Percentiles rank a stretch among this genome's conserved stretches.
These are phyloP conservation scores for Smittia aterrima DNA, from an alignment of 2,888 invertebrate species.

Conservation along the genomic window DNA sequence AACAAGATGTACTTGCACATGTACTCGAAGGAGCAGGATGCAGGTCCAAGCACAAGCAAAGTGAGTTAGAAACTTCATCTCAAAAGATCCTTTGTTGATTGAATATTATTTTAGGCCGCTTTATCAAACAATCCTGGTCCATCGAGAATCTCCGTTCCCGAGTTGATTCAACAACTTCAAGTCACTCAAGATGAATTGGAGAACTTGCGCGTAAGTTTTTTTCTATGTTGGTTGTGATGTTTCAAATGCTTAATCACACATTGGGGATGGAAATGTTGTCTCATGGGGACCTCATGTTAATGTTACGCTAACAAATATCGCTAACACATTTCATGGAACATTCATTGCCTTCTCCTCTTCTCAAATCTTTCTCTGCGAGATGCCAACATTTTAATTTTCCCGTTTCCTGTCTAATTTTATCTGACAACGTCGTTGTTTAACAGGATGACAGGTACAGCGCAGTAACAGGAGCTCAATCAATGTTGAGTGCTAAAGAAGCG, in stretches of 20 bases:
- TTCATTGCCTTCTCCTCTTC: background rate
- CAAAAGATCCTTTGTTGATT: background rate
- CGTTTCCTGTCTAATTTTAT: background rate
- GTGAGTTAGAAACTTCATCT: constrained; percentile 52
- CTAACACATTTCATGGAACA: background rate
- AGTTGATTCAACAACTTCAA: constrained; percentile 77
- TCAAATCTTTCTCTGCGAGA: too few species aligned
- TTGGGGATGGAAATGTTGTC: background rate
- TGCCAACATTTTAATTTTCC: background rate
- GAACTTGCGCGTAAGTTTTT: constrained; percentile 78
- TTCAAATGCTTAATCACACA: background rate
- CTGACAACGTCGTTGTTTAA: background rate
- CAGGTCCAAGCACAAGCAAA: constrained; percentile 71
- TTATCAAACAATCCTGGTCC: constrained; percentile 60
- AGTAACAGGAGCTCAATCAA: constrained; percentile 17
- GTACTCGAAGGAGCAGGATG: constrained; percentile 78
- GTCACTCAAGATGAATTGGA: constrained; percentile 83
- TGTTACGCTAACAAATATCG: background rate
- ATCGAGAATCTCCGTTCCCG: constrained; percentile 73
- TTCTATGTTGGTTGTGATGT: too few species aligned
- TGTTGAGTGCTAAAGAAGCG: constrained; percentile 87
- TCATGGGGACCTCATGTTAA: background rate
- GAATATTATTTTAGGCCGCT: constrained; percentile 46
- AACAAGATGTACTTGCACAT: constrained; percentile 77
- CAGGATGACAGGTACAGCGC: constrained; percentile 33